Base-by-base conservation (phyloP, 2,797 vertebrate species). In the Gephyroberyx darwinii region DNA sequence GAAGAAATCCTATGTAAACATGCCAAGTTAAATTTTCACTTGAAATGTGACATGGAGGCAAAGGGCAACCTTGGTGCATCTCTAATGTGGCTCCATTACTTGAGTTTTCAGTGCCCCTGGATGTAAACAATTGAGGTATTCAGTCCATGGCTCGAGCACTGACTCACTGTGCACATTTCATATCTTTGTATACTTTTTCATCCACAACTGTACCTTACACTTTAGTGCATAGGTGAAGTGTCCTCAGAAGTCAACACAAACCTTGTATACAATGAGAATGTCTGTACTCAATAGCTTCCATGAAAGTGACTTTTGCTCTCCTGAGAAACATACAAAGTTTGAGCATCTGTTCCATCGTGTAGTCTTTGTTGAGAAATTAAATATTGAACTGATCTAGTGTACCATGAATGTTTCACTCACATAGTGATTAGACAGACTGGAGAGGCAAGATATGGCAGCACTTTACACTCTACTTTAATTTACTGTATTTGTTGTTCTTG, bases 1-100 rank as follows among this genome's bases (percentile, higher is more conserved):
- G 90, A 91, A 93, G 90, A 91, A 92, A 92, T 92, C 91, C 91
- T 89, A 90, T 91, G 92, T 89, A 92, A 93, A 93, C 91, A 93
- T 80, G 91, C 87, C 90, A 90, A 92, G 90, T 92, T 88, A 89
- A 89, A 90, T 92, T 88, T 90, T 90, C 89, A 88, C 86, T 89
- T 88, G 84, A 90, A 88, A 88, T 86, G 86, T 90, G 88, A 92
- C 91, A 86, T 84, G 77, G 84, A 89, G 89, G 89, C 87, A 89
- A 90, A 92, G 89, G 91, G 88, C 88, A 90, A 81, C 84, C 85
- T 74, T 66, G 85, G 83, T 69, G 87, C 83, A 87, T 90, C 83
- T 57, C 85, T 91, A 89, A 92, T 87, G 88, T 79, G 86, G 57
- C 79, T 88, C 85, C 79, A 71, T 81, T 52, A 78, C 81, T 86